phyloP scores from a whole-genome alignment of 2,113 vertebrate species.

The Eulemur macaco region DNA sequence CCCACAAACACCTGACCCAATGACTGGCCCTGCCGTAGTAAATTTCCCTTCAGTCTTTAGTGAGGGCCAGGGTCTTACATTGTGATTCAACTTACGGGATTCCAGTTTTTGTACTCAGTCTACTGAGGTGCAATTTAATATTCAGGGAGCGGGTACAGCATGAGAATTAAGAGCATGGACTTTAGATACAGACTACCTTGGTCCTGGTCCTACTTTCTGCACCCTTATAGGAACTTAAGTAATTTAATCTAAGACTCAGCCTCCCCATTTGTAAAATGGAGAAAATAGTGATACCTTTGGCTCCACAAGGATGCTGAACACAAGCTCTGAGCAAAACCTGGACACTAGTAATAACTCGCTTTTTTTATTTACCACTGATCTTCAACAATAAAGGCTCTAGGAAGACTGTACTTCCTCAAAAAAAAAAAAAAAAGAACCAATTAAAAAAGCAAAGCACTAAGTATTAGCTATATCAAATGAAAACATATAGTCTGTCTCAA shows the following conservation, averaged over 20 bases:
- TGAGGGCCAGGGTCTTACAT: fast-evolving
- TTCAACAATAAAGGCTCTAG: background rate
- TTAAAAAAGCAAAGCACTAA: background rate
- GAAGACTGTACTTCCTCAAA: background rate
- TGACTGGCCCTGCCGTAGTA: background rate
- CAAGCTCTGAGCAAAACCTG: background rate
- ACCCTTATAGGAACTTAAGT: background rate
- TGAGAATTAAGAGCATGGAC: background rate
- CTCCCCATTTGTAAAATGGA: background rate
- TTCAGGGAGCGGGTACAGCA: background rate
- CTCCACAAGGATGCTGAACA: background rate
- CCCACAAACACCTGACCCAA: background rate
- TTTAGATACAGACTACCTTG: background rate
- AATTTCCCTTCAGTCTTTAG: fast-evolving
- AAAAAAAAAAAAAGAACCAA: background rate
- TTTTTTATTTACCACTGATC: background rate
- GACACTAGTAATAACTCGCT: fast-evolving
- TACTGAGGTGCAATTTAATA: background rate
- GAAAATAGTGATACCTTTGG: background rate
- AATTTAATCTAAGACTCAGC: background rate
- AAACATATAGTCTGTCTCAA: background rate
- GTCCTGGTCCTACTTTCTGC: background rate
- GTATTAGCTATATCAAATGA: fast-evolving
- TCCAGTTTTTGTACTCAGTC: background rate
- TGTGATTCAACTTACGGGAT: background rate